Evolutionary conservation across 2,113 vertebrate species (phyloP).

Genomic region (Brachyhypopomus occidentalis): DNA sequence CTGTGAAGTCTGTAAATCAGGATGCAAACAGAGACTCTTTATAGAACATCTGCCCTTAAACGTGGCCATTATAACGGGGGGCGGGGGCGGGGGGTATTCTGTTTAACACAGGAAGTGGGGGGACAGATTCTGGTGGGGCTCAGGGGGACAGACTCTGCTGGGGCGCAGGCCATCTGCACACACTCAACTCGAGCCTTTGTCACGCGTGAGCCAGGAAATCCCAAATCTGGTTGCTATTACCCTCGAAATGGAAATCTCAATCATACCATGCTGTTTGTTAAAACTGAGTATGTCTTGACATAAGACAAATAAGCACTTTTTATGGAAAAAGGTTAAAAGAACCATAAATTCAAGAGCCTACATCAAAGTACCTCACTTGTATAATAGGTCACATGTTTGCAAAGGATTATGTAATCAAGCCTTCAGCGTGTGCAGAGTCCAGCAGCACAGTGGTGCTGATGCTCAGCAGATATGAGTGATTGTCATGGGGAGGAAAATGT

Average conservation of each 20-base stretch:
- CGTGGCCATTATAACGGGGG: slow-evolving; percentile 21
- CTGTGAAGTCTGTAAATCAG: slow-evolving; percentile 36
- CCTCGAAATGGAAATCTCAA: slow-evolving; percentile 39
- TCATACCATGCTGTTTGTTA: slow-evolving; percentile 11
- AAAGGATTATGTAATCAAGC: slow-evolving; percentile 26
- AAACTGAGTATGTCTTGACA: slow-evolving; percentile 36
- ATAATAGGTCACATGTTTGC: slow-evolving; percentile 8
- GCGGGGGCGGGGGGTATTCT: slow-evolving; percentile 18
- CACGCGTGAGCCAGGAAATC: slow-evolving; percentile 47
- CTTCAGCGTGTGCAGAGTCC: background rate
- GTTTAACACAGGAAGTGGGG: slow-evolving; percentile 48
- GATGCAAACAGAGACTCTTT: slow-evolving; percentile 32
- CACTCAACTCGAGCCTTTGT: slow-evolving; percentile 45
- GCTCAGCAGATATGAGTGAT: slow-evolving; percentile 35
- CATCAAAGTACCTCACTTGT: slow-evolving; percentile 26
- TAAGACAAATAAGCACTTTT: slow-evolving; percentile 28
- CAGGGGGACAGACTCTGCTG: slow-evolving; percentile 38
- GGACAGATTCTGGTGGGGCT: slow-evolving; percentile 38
- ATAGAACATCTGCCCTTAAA: slow-evolving; percentile 45
- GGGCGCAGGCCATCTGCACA: slow-evolving; percentile 41
- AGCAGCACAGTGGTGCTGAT: slow-evolving; percentile 20
- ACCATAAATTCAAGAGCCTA: slow-evolving; percentile 4
- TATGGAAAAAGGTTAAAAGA: slow-evolving; percentile 7
- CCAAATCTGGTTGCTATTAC: slow-evolving; percentile 53
- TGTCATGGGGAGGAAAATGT: slow-evolving; percentile 40